Evolutionary conservation across 2,113 vertebrate species (phyloP), one percentile per base, ranked within the genome.

Genomic region (Phaethornis superciliosus): DNA sequence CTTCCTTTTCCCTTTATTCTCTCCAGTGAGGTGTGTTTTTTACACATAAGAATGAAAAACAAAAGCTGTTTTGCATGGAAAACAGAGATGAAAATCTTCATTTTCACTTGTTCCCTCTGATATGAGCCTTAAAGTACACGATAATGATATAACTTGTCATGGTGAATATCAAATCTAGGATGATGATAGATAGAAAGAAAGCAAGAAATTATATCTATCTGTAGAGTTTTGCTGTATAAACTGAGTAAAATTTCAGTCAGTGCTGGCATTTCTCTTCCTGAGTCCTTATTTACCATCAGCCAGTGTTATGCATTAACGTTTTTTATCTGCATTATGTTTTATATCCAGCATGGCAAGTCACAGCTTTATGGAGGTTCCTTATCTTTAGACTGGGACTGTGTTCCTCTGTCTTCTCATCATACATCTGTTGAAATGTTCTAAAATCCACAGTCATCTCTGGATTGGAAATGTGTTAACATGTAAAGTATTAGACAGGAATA

Each of bases 131-230:
- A 84, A 72, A 83, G 26, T 75, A 54, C 37, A 20, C 17, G 65
- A 17, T 82, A 82, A 92, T 51, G 58, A 90, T 74, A 59, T 40
- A 93, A 62, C 46, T n/a, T 87, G 70, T 87, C 74, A 89, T 30
- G 15, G 46, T 94, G 2, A 76, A 19, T 72, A 87, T 59, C 74
- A 85, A 80, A 84, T 75, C n/a, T 37, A 69, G 28, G 49, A 62
- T 85, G 37, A 55, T 56, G 27, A 54, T 46, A 81, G 20, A 40
- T 40, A 40, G 10, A 60, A 89, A 88, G 20, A 47, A 71, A 86
- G 21, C 11, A 75, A 93, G 63, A 91, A 78, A 62, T 28, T 6
- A 81, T 11, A 81, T 10, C 7, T 44, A 28, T 86, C 56, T 83
- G 49, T 60, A 47, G 62, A 89, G 14, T 69, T 78, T 78, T 81